These are phyloP conservation scores for Mylabris phalerata DNA, from an alignment of 1,140 invertebrate genomes.

Conservation along the genomic window DNA sequence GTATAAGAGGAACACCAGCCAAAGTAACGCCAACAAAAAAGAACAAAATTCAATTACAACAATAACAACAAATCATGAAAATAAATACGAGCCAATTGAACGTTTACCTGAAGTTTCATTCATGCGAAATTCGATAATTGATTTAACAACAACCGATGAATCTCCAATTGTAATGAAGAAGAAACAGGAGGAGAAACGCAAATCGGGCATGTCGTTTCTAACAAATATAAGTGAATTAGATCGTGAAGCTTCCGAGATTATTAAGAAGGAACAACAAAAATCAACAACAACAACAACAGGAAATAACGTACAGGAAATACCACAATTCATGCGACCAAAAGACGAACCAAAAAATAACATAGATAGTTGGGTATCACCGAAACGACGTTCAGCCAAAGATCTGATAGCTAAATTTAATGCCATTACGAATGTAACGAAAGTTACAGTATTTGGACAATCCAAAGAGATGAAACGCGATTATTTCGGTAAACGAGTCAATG, in stretches of 20 bases:
- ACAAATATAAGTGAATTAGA: constrained; percentile 75
- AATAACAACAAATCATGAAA: constrained; percentile 17
- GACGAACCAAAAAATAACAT: constrained; percentile 25
- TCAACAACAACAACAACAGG: constrained; percentile 2
- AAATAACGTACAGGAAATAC: constrained; percentile 36
- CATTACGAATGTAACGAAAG: constrained; percentile 51
- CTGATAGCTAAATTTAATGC: constrained; percentile 59
- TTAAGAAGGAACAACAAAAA: constrained; percentile 45
- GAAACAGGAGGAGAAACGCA: constrained; percentile 47
- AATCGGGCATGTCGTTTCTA: constrained; percentile 57
- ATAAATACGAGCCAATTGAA: constrained; percentile 34
- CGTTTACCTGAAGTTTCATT: constrained; percentile 37
- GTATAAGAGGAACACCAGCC: constrained; percentile 57
- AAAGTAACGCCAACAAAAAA: no score
- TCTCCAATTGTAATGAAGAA: constrained; percentile 40
- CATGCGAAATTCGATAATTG: constrained; percentile 38
- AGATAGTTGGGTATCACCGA: constrained; percentile 40
- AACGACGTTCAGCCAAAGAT: constrained; percentile 47
- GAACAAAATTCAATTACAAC: constrained; percentile 7
- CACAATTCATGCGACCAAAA: constrained; percentile 38
- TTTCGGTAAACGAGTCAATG: constrained; percentile 29
- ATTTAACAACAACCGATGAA: constrained; percentile 37
- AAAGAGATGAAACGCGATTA: constrained; percentile 28
- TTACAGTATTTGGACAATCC: constrained; percentile 43
- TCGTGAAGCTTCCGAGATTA: constrained; percentile 67